These are phyloP conservation scores for Anguilla marmorata DNA, from an alignment of 2,797 vertebrate genomes.

Conservation along the genomic window DNA sequence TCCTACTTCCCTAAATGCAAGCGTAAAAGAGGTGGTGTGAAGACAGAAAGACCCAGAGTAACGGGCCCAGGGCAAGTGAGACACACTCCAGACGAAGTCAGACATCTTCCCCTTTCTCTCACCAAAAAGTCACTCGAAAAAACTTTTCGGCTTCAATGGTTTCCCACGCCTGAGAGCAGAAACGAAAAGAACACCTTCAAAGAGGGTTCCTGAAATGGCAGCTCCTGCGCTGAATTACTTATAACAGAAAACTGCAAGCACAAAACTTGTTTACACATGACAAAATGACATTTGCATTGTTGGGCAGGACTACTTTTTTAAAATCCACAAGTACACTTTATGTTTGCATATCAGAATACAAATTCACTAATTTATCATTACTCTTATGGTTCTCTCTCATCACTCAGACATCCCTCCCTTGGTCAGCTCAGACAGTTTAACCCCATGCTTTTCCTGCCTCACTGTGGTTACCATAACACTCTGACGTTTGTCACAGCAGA, in stretches of 20 bases:
- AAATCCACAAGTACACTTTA: not conserved
- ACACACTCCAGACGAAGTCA: not conserved
- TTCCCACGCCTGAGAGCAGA: not conserved
- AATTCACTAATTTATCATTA: not conserved
- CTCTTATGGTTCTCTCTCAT: not conserved
- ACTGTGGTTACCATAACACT: not conserved
- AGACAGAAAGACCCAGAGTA: not conserved
- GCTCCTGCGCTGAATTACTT: not conserved
- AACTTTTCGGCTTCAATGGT: not conserved
- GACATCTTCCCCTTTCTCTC: not conserved
- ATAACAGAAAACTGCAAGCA: not conserved
- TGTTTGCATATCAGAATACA: not conserved
- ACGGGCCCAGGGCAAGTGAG: not conserved
- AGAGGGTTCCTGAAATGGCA: not conserved
- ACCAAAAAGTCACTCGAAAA: not conserved
- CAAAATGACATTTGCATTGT: not conserved
- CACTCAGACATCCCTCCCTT: not conserved
- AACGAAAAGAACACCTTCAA: not conserved
- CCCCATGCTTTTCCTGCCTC: not conserved
- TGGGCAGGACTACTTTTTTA: not conserved
- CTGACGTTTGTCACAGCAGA: not conserved
- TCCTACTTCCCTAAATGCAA: constrained; percentile 3
- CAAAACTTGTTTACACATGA: not conserved
- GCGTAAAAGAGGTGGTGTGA: not conserved
- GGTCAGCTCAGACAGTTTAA: not conserved